Evolutionary conservation across 2,797 vertebrate species (phyloP).

Genomic region (Labroides dimidiatus): DNA sequence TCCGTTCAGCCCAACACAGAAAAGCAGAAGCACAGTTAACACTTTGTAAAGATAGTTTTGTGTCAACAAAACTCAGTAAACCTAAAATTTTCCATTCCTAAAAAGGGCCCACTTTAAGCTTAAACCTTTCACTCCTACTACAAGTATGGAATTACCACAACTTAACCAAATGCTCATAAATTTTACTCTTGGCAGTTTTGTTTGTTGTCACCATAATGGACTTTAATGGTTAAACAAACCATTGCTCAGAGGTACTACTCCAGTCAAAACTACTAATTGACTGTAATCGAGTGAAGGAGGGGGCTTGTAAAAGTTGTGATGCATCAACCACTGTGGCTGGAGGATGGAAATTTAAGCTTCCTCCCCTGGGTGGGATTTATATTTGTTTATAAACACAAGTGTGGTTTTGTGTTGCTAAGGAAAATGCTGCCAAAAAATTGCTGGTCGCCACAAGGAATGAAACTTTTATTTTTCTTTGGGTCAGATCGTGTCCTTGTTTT

Average conservation of each 20-base stretch:
- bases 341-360: slow-evolving; percentile 41
- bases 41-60: neutral
- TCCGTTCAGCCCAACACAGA: neutral
- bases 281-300: slow-evolving; percentile 37
- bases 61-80: neutral
- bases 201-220: slow-evolving; percentile 28
- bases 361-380: slow-evolving; percentile 40
- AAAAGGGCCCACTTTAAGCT: neutral
- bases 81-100: neutral
- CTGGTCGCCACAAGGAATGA: slow-evolving; percentile 32
- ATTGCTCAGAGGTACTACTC: slow-evolving; percentile 29
- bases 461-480: slow-evolving; percentile 32
- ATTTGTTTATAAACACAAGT: slow-evolving; percentile 45
- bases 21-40: slow-evolving; percentile 11
- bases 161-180: slow-evolving; percentile 41
- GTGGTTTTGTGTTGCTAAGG: slow-evolving; percentile 49
- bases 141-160: slow-evolving; percentile 20
- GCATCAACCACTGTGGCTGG: slow-evolving; percentile 43
- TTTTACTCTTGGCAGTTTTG: slow-evolving; percentile 36
- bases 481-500: neutral
- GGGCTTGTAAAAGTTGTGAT: slow-evolving; percentile 55
- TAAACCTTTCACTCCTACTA: neutral
- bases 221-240: slow-evolving; percentile 24
- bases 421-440: slow-evolving; percentile 37
- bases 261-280: slow-evolving; percentile 50